A percentile compares a stretch with the other conserved stretches of the same genome.
These are phyloP conservation scores for Myiotriccus ornatus DNA, from an alignment of 2,797 vertebrate genomes.

Conservation along the genomic window DNA sequence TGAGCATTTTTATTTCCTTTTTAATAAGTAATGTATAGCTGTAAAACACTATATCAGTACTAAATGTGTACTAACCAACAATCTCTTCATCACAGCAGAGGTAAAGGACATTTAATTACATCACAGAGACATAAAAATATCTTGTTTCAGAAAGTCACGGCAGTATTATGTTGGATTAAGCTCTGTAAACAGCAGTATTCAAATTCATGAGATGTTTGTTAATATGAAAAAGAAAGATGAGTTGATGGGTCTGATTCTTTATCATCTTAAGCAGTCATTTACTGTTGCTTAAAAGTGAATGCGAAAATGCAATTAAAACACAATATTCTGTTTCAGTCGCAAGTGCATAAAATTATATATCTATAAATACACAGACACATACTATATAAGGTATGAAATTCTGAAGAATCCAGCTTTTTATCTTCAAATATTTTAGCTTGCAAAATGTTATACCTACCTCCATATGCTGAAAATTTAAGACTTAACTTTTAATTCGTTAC, in stretches of 20 bases:
- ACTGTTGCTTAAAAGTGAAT: not conserved
- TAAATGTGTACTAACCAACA: not conserved
- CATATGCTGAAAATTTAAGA: not conserved
- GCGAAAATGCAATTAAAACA: not conserved
- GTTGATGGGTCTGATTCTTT: not conserved
- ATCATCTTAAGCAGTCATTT: not conserved
- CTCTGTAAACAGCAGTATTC: not conserved
- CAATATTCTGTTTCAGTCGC: not conserved
- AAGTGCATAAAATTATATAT: not conserved
- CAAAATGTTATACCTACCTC: not conserved
- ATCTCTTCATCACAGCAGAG: not conserved
- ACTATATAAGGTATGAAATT: not conserved
- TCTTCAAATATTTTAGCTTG: not conserved
- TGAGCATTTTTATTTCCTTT: slow-evolving; percentile 38
- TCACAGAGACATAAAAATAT: not conserved
- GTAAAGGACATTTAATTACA: slow-evolving; percentile 18
- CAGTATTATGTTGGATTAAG: not conserved
- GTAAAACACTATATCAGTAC: not conserved
- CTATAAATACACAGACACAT: not conserved
- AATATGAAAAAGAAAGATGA: not conserved
- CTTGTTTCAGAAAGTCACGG: not conserved
- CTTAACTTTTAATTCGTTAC: not conserved
- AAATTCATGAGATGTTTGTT: not conserved
- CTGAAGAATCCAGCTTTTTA: not conserved
- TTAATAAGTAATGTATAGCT: slow-evolving; percentile 21